Evolutionary conservation across 2,797 vertebrate species (phyloP).

Genomic region (Gallirallus australis): DNA sequence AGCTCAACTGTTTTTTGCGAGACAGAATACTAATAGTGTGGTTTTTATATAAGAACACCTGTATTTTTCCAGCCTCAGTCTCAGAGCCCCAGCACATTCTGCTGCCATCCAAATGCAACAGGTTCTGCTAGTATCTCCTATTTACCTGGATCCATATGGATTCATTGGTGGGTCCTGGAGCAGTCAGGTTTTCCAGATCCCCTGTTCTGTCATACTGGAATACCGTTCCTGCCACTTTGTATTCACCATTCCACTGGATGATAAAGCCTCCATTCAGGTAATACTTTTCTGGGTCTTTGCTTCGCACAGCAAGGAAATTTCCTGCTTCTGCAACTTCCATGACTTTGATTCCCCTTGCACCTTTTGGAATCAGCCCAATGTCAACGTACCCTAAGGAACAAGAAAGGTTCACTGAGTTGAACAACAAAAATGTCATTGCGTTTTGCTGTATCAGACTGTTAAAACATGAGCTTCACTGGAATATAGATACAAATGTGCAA

Average conservation of each 20-base stretch:
- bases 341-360: conserved; percentile 92
- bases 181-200: conserved; percentile 94
- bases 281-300: conserved; percentile 87
- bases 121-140: background rate
- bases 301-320: conserved; percentile 93
- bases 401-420: background rate
- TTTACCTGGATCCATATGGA: conserved; percentile 94
- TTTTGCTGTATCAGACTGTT: background rate
- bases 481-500: background rate
- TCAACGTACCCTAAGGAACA: conserved; percentile 89
- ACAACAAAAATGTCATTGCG: background rate
- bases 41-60: background rate
- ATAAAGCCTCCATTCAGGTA: conserved; percentile 96
- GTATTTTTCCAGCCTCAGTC: background rate
- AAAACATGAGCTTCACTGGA: background rate
- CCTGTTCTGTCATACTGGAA: conserved; percentile 92
- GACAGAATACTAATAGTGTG: background rate
- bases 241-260: conserved; percentile 98
- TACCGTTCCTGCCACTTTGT: conserved; percentile 88
- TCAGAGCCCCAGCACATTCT: background rate
- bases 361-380: conserved; percentile 92
- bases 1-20: background rate
- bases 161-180: conserved; percentile 90
- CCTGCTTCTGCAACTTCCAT: conserved; percentile 90
- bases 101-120: background rate